Evolutionary conservation across 2,888 invertebrate genomes (phyloP), one percentile per base, ranked within the genome.

Genomic region (Andrena flavipes): DNA sequence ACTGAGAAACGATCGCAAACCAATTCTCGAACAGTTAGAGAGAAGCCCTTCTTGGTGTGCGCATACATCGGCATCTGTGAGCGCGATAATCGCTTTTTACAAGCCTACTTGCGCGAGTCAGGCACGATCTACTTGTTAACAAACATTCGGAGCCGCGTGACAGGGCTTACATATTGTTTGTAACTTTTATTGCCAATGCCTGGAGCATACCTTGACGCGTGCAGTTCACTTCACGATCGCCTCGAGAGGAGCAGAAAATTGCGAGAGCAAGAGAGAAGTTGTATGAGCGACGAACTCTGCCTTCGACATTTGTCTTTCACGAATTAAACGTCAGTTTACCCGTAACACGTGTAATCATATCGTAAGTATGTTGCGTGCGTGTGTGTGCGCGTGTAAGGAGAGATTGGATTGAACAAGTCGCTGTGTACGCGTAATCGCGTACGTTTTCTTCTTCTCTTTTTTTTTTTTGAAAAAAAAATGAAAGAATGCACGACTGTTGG

Each of bases 281-380:
- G 29, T 13, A 13, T 29, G 29, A 30, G 35, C 49, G 56, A 62
- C 33, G 69, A n/a, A 29, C 42, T 77, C 68, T 70, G 84, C 62
- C 82, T 80, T 86, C 49, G 77, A 64, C 63, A 64, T 70, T 84
- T 62, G 82, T 78, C 65, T 85, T 82, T 73, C 72, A 76, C 42
- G 56, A 63, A 68, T 48, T 68, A 64, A 69, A 51, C 62, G 33
- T 72, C 48, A 56, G 67, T 73, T 63, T 30, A 64, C 56, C 54
- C 69, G 49, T 35, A 26, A 73, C 29, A 77, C 30, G 60, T 64
- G 67, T 68, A 59, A 69, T 69, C 30, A n/a, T 76, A 67, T 80
- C 74, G 76, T 83, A 63, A 49, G 35, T 59, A 35, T 26, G 48
- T 56, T 71, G 48, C 20, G 69, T 35, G 63, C 54, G 64, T 0